Evolutionary conservation across 2,797 vertebrate species (phyloP).

Genomic region (Menidia menidia): DNA sequence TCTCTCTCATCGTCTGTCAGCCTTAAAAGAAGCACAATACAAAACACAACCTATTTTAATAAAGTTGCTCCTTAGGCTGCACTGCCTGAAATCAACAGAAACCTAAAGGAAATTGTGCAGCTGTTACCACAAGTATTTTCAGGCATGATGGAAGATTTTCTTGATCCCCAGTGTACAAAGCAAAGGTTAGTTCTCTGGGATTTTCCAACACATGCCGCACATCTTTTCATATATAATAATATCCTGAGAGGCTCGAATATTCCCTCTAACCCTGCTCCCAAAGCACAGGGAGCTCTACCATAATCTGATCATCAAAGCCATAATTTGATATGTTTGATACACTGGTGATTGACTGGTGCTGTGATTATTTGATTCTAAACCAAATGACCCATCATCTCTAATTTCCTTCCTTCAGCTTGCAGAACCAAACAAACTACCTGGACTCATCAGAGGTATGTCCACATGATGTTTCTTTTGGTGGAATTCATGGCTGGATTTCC

Average conservation of each 20-base stretch:
- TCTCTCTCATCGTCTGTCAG: neutral
- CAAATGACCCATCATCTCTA: constrained; percentile 48
- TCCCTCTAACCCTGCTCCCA: constrained; percentile 44
- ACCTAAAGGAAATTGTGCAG: constrained; percentile 3
- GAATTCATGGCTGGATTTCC: neutral
- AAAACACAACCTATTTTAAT: neutral
- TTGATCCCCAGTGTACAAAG: constrained; percentile 25
- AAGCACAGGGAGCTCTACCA: constrained; percentile 45
- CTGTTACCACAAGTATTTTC: constrained; percentile 13
- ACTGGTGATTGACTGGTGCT: constrained; percentile 48
- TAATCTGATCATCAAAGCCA: constrained; percentile 68
- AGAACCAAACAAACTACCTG: constrained; percentile 14
- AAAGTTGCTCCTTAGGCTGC: neutral
- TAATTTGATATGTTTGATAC: constrained; percentile 67
- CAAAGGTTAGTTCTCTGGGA: constrained; percentile 40
- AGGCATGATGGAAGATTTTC: constrained; percentile 8
- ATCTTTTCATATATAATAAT: constrained; percentile 52
- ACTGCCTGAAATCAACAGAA: constrained; percentile 2
- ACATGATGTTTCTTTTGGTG: constrained; percentile 8
- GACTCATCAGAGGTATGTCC: constrained; percentile 16
- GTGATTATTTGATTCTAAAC: constrained; percentile 64
- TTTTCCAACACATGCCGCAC: constrained; percentile 43
- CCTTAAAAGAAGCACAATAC: constrained; percentile 14
- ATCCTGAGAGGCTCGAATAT: constrained; percentile 52
- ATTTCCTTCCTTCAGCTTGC: constrained; percentile 41